phyloP scores from a whole-genome alignment of 2,888 invertebrate genomes.

The Drosophila peninsularis region DNA sequence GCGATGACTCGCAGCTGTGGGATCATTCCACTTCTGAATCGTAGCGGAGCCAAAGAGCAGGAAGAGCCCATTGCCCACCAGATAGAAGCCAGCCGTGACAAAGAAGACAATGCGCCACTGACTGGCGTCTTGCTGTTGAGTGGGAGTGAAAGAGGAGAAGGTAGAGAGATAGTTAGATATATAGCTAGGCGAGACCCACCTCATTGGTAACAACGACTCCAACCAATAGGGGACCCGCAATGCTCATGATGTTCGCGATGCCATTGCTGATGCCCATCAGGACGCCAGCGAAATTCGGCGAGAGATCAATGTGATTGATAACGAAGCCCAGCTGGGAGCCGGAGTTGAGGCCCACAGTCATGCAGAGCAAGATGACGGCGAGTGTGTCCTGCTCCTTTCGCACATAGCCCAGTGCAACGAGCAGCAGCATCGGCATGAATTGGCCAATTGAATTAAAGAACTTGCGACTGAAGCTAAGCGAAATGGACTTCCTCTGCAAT shows the following conservation, averaged over 20 bases:
- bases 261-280: constrained; percentile 90
- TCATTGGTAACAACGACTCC: constrained; percentile 87
- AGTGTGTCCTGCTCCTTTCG: constrained; percentile 77
- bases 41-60: constrained; percentile 88
- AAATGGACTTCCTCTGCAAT: constrained; percentile 83
- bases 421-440: constrained; percentile 86
- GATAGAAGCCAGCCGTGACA: constrained; percentile 89
- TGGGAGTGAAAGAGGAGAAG: constrained; percentile 47
- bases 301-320: constrained; percentile 88
- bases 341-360: constrained; percentile 87
- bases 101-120: constrained; percentile 92
- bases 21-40: constrained; percentile 89
- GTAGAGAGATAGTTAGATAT: fast-evolving
- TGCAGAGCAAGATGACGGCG: constrained; percentile 86
- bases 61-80: constrained; percentile 89
- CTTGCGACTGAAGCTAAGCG: constrained; percentile 82
- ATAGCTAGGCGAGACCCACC: constrained; percentile 84
- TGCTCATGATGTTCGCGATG: constrained; percentile 87
- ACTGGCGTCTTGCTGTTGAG: constrained; percentile 86
- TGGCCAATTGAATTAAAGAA: constrained; percentile 82
- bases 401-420: constrained; percentile 86
- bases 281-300: constrained; percentile 89
- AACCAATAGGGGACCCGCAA: constrained; percentile 87
- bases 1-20: constrained; percentile 62
- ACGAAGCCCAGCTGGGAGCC: constrained; percentile 86